Evolutionary conservation across 2,888 invertebrate species (phyloP).

Genomic region (Heteromyza rotundicornis): DNA sequence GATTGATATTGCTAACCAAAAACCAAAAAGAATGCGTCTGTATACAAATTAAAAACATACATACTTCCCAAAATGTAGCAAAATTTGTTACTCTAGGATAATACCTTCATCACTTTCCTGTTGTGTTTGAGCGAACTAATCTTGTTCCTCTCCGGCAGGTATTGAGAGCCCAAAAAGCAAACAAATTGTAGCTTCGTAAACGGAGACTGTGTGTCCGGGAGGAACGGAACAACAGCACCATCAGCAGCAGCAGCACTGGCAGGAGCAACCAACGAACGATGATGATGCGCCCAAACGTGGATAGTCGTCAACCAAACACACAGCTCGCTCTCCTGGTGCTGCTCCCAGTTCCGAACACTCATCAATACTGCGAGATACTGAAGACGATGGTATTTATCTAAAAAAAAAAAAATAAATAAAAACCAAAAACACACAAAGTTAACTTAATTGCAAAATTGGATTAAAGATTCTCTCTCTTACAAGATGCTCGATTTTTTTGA

Average conservation of each 20-base stretch:
- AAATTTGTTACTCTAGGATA: conserved; percentile 43
- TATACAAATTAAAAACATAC: too few species aligned
- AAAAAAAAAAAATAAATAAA: too few species aligned
- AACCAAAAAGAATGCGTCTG: too few species aligned
- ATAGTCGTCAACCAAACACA: conserved; percentile 2
- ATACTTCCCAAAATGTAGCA: too few species aligned
- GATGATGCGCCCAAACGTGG: conserved; percentile 13
- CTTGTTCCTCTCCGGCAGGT: conserved; percentile 66
- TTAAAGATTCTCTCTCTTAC: conserved; percentile 33
- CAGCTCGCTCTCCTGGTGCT: neutral
- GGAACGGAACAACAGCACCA: conserved; percentile 1
- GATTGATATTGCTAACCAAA: too few species aligned
- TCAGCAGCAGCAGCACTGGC: conserved; percentile 1
- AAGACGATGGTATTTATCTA: conserved; percentile 60
- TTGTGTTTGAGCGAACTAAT: conserved; percentile 65
- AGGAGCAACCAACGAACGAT: conserved; percentile 10
- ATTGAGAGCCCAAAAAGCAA: conserved; percentile 57
- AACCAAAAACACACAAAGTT: conserved; percentile 53
- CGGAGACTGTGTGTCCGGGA: conserved; percentile 27
- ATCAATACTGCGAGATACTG: conserved; percentile 26
- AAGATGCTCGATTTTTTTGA: conserved; percentile 44
- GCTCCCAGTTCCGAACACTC: conserved; percentile 17
- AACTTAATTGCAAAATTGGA: conserved; percentile 53
- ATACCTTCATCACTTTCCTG: conserved; percentile 56
- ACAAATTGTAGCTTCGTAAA: conserved; percentile 35